phyloP scores from a whole-genome alignment of 2,888 invertebrate species.

The Aromia moschata region DNA sequence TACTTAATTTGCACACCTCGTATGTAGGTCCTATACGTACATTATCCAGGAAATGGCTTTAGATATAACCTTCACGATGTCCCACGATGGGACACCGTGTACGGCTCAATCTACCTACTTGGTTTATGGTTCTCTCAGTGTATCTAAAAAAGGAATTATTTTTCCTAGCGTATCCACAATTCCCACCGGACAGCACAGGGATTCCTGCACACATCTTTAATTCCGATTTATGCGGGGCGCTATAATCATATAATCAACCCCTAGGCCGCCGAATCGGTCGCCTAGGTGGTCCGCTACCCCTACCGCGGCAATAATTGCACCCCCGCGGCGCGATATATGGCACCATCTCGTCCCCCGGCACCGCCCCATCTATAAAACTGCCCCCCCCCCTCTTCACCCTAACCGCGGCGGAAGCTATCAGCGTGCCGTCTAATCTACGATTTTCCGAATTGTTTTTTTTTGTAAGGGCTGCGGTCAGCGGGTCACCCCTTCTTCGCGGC shows the following conservation, averaged over 20 bases:
- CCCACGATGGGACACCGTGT: too few relatives aligned
- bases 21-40: too few relatives aligned
- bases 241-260: conserved; percentile 47
- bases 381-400: too few relatives aligned
- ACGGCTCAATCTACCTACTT: too few relatives aligned
- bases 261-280: conserved; percentile 35
- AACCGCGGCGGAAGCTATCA: conserved; percentile 42
- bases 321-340: conserved; percentile 51
- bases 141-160: too few relatives aligned
- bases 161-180: too few relatives aligned
- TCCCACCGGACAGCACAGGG: too few relatives aligned
- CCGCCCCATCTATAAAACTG: conserved; percentile 47
- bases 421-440: conserved; percentile 28
- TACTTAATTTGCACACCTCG: too few relatives aligned
- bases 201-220: too few relatives aligned
- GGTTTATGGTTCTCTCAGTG: too few relatives aligned
- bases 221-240: conserved; percentile 14
- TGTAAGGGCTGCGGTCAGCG: conserved; percentile 31
- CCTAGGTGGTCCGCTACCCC: conserved; percentile 47
- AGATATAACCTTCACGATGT: too few relatives aligned
- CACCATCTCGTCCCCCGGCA: conserved; percentile 48
- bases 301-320: conserved; percentile 42
- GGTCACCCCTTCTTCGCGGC: conserved; percentile 26
- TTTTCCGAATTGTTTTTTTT: conserved; percentile 27
- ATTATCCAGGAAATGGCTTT: too few relatives aligned